Evolutionary conservation across 2,888 invertebrate genomes (phyloP), one percentile per base, ranked within the genome.

Genomic region (Athalia cordata): DNA sequence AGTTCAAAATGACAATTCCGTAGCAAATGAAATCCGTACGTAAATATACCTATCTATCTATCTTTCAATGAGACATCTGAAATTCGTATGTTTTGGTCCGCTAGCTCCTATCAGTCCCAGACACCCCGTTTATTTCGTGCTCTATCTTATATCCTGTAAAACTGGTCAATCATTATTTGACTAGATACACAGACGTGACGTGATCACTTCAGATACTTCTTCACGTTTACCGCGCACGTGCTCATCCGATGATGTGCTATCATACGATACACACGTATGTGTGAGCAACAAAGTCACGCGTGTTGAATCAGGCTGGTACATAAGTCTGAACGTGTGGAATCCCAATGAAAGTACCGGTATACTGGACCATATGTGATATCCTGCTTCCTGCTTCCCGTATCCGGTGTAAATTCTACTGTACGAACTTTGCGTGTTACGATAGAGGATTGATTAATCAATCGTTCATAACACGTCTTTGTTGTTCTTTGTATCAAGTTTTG

Each of bases 361-460:
- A 62, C 47, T 52, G 64, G 70, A 64, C 62, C 72, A 64, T 74
- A 78, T 78, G 50, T 45, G 72, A 75, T 75, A 75, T 78, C 68
- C 72, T 62, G 70, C 47, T 78, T 78, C 78, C 78, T 68, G 72
- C 59, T 62, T 55, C 65, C 55, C 66, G 52, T 72, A 74, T 78
- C 78, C 78, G 78, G 65, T 15, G 74, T 61, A 15, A 59, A 68
- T 61, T 59, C 47, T 66, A 29, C 29, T 13, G 65, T 11, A 55
- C 59, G 13, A 49, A 52, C 66, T 57, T 45, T n/a, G 57, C 55
- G 52, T 52, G 68, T 52, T 52, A 55, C 55, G 66, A 66, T 49
- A 47, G n/a, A 49, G 49, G 49, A 66, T 66, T 49, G 49, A 66
- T 66, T 49, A 66, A 64, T 45, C 52, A 11, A 52, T 11, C 7